Percentiles rank a stretch among this genome's conserved stretches.
Evolutionary conservation across 2,797 vertebrate species (phyloP).

Genomic region (Clamator glandarius): DNA sequence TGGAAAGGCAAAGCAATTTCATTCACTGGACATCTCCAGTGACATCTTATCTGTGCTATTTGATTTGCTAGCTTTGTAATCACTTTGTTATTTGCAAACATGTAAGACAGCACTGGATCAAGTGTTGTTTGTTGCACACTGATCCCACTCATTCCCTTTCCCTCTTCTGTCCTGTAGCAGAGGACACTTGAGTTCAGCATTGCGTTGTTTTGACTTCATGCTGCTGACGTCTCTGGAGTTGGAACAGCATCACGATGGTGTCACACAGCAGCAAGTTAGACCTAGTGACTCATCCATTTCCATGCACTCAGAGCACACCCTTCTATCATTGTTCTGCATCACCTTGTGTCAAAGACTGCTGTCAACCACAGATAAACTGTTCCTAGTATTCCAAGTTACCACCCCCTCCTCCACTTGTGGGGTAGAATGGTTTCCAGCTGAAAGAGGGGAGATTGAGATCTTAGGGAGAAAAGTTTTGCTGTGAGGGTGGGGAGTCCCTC

Average conservation of each 20-base stretch:
- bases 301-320: not conserved
- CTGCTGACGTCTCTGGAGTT: not conserved
- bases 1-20: not conserved
- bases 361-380: no score
- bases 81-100: not conserved
- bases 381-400: no score
- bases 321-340: not conserved
- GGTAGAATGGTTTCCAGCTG: no score
- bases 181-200: not conserved
- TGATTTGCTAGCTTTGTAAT: not conserved
- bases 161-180: accelerated
- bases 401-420: no score
- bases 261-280: not conserved
- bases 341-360: not conserved
- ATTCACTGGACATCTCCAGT: not conserved
- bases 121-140: not conserved
- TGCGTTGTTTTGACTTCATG: accelerated
- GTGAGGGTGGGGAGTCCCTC: no score
- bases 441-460: no score
- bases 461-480: no score
- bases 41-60: not conserved
- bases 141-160: not conserved
- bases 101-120: accelerated
- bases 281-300: not conserved
- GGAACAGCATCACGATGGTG: not conserved